Percentiles rank a stretch among this genome's conserved stretches.
These are phyloP conservation scores for Leptodirus hochenwartii DNA, from an alignment of 2,888 invertebrate species.

Conservation along the genomic window DNA sequence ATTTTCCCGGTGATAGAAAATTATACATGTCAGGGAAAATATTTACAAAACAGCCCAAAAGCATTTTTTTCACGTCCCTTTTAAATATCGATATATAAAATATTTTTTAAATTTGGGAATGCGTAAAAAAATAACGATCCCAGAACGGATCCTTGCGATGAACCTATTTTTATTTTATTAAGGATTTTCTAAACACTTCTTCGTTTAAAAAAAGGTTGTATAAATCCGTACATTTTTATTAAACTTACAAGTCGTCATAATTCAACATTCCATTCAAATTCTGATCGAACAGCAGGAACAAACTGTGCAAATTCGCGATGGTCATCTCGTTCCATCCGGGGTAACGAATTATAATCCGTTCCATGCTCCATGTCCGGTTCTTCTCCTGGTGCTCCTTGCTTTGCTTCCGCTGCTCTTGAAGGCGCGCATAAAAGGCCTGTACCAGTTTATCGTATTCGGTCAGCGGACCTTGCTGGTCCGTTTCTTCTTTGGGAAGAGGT, in stretches of 20 bases:
- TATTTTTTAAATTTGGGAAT: too few species aligned
- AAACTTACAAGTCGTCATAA: constrained; percentile 31
- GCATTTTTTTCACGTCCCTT: background rate
- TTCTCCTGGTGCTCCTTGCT: constrained; percentile 36
- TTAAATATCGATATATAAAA: constrained; percentile 3
- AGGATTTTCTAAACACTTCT: too few species aligned
- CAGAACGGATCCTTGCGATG: too few species aligned
- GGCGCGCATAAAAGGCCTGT: constrained; percentile 31
- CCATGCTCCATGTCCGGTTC: constrained; percentile 34
- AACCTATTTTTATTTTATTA: too few species aligned
- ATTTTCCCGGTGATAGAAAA: too few species aligned
- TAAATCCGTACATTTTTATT: constrained; percentile 16
- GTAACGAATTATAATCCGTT: constrained; percentile 32
- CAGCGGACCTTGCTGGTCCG: constrained; percentile 17
- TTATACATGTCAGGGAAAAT: too few species aligned
- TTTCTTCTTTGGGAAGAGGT: constrained; percentile 16
- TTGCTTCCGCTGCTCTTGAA: constrained; percentile 31
- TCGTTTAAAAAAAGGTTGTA: constrained; percentile 1
- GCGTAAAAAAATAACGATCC: too few species aligned
- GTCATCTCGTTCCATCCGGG: constrained; percentile 40
- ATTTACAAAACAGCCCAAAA: background rate
- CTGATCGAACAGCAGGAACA: constrained; percentile 36
- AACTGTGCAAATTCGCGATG: constrained; percentile 36
- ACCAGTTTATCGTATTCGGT: constrained; percentile 36
- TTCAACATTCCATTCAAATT: constrained; percentile 37